Conservation (phyloP, 2,888 invertebrate genomes). For the Gastracanthus pulcherrimus region DNA sequence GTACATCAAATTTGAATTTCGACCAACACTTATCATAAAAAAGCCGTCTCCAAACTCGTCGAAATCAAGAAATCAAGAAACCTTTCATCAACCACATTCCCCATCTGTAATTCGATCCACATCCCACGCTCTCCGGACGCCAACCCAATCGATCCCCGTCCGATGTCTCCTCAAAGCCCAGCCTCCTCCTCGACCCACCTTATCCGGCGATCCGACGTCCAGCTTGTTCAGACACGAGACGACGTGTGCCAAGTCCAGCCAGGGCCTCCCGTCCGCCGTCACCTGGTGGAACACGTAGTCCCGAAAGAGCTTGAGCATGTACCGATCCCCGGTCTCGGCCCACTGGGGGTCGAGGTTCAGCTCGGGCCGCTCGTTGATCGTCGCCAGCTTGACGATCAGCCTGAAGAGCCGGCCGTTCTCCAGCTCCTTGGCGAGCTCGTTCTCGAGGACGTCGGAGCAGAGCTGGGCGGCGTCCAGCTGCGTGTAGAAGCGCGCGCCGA, state of each 20-base stretch:
- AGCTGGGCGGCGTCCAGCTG: slow-evolving; percentile 95
- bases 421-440: slow-evolving; percentile 94
- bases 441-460: slow-evolving; percentile 92
- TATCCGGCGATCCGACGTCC: slow-evolving; percentile 89
- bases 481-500: slow-evolving; percentile 97
- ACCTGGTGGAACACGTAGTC: slow-evolving; percentile 99
- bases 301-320: slow-evolving; percentile 98
- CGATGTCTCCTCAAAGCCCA: too few relatives aligned
- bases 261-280: slow-evolving; percentile 93
- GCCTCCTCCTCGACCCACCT: too few relatives aligned
- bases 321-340: slow-evolving; percentile 99
- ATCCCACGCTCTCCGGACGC: too few relatives aligned
- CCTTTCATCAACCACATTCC: too few relatives aligned
- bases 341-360: slow-evolving; percentile 95
- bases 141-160: too few relatives aligned
- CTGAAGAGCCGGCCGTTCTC: slow-evolving; percentile 96
- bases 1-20: too few relatives aligned
- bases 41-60: too few relatives aligned
- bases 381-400: slow-evolving; percentile 92
- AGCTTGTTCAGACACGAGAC: slow-evolving; percentile 95
- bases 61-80: too few relatives aligned
- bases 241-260: slow-evolving; percentile 97
- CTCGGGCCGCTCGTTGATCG: slow-evolving; percentile 98
- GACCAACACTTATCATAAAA: too few relatives aligned
- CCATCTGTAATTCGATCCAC: too few relatives aligned